Percentiles rank a stretch among this genome's conserved stretches.
These are phyloP conservation scores for Hylia prasina DNA, from an alignment of 2,113 vertebrate genomes.

Conservation along the genomic window DNA sequence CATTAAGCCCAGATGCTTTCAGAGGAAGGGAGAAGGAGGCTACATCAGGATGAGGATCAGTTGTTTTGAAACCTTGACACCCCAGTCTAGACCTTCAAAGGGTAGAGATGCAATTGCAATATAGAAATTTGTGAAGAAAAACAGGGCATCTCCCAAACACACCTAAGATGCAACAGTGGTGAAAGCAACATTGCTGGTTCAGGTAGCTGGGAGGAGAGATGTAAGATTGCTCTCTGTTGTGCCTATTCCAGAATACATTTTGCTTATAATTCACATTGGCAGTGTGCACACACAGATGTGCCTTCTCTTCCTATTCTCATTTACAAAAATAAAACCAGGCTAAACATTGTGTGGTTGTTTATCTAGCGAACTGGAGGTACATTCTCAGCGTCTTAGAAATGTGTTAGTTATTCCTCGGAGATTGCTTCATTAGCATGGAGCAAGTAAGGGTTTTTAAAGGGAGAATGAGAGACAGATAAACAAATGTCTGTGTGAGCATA, in stretches of 20 bases:
- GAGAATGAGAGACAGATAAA: background rate
- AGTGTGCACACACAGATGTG: background rate
- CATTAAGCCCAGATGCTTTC: background rate
- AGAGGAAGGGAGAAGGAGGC: background rate
- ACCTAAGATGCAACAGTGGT: too few relatives aligned
- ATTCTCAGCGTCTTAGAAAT: background rate
- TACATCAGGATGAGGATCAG: background rate
- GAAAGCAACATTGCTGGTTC: fast-evolving
- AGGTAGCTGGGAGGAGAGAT: background rate
- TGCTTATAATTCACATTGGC: background rate
- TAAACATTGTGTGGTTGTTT: background rate
- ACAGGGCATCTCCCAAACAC: background rate
- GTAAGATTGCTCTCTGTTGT: background rate
- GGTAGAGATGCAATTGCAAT: background rate
- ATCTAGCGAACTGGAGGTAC: background rate
- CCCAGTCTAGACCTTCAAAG: background rate
- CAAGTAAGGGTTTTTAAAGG: background rate
- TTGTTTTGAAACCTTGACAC: background rate
- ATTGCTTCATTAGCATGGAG: background rate
- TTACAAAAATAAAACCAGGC: slow-evolving; percentile 11
- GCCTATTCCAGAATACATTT: background rate
- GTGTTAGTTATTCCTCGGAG: background rate
- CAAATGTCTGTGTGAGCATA: background rate
- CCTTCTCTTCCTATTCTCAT: background rate
- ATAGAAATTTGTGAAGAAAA: background rate